Conservation (phyloP, 1,140 invertebrate species). For the Zaprionus ornatus region DNA sequence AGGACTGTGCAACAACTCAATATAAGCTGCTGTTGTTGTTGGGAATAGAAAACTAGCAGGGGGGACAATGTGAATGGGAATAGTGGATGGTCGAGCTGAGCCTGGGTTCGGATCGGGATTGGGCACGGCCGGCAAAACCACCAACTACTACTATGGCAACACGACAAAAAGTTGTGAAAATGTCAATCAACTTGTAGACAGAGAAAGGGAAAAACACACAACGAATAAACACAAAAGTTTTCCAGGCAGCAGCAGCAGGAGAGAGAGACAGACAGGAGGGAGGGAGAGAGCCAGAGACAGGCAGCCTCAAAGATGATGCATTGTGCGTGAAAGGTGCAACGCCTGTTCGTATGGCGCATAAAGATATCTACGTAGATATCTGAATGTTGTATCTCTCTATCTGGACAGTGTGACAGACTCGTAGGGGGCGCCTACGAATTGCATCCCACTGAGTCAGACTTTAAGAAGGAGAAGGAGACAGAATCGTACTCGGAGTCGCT, state of each 20-base stretch:
- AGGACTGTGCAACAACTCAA: conserved; percentile 29
- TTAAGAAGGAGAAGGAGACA: background rate
- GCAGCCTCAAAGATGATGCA: conserved; percentile 77
- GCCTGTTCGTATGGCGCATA: conserved; percentile 30
- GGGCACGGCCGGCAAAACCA: conserved; percentile 38
- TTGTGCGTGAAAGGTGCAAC: conserved; percentile 80
- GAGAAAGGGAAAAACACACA: conserved; percentile 22
- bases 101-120: conserved; percentile 4
- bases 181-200: conserved; percentile 79
- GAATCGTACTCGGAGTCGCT: background rate
- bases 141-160: conserved; percentile 49
- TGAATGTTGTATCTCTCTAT: conserved; percentile 78
- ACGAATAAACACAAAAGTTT: conserved; percentile 66
- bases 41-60: conserved; percentile 17
- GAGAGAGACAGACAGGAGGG: conserved; percentile 1
- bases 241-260: conserved; percentile 44
- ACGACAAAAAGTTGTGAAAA: conserved; percentile 82
- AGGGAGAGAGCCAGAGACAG: conserved; percentile 33
- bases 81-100: conserved; percentile 10
- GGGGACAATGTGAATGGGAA: conserved; percentile 30
- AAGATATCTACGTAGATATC: conserved; percentile 77
- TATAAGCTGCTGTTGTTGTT: conserved; percentile 11
- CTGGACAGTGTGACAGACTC: conserved; percentile 71
- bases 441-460: conserved; percentile 77
- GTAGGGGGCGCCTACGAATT: conserved; percentile 78